Percentiles rank a stretch among this genome's conserved stretches.
These are phyloP conservation scores for Gymnoscelis rufifasciata DNA, from an alignment of 2,888 invertebrate genomes.

Conservation along the genomic window DNA sequence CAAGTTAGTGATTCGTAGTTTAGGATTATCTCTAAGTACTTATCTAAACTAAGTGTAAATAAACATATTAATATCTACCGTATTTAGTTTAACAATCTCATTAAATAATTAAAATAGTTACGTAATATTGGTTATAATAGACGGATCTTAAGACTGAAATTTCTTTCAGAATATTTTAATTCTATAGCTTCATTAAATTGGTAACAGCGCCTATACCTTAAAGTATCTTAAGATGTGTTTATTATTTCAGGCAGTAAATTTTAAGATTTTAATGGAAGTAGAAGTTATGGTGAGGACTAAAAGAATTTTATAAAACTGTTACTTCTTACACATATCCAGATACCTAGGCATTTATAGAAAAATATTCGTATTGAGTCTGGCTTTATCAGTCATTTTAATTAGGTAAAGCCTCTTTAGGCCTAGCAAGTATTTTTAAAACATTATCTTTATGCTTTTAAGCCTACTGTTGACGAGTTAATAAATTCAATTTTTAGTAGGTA, in stretches of 20 bases:
- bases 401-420: neutral
- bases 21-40: neutral
- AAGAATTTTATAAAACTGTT: no score
- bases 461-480: no score
- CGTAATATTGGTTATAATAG: slow-evolving; percentile 53
- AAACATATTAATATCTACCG: slow-evolving; percentile 8
- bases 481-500: neutral
- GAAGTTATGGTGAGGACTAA: no score
- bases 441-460: no score
- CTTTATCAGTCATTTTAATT: neutral
- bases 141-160: slow-evolving; percentile 70
- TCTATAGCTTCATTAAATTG: slow-evolving; percentile 30
- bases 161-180: slow-evolving; percentile 34
- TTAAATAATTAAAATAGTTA: slow-evolving; percentile 20
- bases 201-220: neutral
- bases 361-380: neutral
- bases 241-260: slow-evolving; percentile 47
- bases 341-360: neutral
- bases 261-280: neutral
- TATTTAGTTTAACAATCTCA: no score
- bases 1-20: slow-evolving; percentile 21
- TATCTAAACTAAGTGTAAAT: slow-evolving; percentile 5
- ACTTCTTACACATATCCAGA: neutral
- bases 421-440: no score
- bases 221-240: slow-evolving; percentile 65